A percentile compares a stretch with the other conserved stretches of the same genome.
Evolutionary conservation across 2,888 invertebrate species (phyloP).

Genomic region (Callimorpha dominula): DNA sequence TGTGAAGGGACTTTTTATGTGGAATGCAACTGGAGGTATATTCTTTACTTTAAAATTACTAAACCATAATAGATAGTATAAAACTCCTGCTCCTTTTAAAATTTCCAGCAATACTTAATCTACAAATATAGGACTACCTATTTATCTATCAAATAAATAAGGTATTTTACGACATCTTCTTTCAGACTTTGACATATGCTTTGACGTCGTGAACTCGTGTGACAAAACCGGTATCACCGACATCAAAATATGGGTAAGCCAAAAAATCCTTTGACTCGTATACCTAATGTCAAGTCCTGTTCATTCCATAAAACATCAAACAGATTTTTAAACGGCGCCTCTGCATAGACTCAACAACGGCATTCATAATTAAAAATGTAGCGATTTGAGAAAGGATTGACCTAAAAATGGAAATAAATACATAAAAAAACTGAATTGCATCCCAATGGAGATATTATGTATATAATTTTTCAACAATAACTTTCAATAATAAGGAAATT

Average conservation of each 20-base stretch:
- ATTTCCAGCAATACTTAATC: too few relatives aligned
- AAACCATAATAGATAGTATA: background rate
- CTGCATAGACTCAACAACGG: too few relatives aligned
- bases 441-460: too few relatives aligned
- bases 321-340: too few relatives aligned
- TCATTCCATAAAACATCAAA: background rate
- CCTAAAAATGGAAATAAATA: too few relatives aligned
- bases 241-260: constrained; percentile 54
- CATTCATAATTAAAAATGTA: too few relatives aligned
- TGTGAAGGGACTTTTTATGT: constrained; percentile 37
- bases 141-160: too few relatives aligned
- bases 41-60: constrained; percentile 7
- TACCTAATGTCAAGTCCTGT: background rate
- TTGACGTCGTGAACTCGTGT: constrained; percentile 58
- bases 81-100: background rate
- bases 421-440: too few relatives aligned
- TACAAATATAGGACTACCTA: too few relatives aligned
- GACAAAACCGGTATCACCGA: constrained; percentile 26
- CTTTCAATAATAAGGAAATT: too few relatives aligned
- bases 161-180: background rate
- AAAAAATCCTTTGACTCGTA: background rate
- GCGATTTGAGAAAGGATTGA: too few relatives aligned
- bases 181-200: constrained; percentile 47
- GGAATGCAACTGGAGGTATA: constrained; percentile 64
- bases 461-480: too few relatives aligned